A percentile compares a stretch with the other conserved stretches of the same genome.
Conservation (phyloP, 2,888 invertebrate species). For the Pherbina coryleti region DNA sequence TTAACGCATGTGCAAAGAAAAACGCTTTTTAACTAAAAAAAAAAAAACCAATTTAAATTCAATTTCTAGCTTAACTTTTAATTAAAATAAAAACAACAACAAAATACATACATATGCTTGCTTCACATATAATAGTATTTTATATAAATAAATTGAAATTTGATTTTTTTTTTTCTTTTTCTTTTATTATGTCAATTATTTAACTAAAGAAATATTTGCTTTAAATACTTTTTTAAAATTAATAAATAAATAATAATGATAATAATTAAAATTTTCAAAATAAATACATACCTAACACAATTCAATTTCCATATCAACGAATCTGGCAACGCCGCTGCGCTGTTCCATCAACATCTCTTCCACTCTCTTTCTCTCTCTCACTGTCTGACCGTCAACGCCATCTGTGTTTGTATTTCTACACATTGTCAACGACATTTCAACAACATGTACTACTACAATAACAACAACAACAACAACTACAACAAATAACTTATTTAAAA, state of each 20-base stretch:
- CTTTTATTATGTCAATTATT: neutral
- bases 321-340: slow-evolving; percentile 38
- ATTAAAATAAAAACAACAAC: slow-evolving; percentile 15
- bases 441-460: slow-evolving; percentile 12
- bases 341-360: slow-evolving; percentile 13
- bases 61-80: neutral
- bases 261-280: slow-evolving; percentile 9
- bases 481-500: slow-evolving; percentile 34
- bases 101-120: neutral
- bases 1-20: neutral
- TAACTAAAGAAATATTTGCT: neutral
- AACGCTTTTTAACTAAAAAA: neutral
- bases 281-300: slow-evolving; percentile 25
- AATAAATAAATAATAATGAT: slow-evolving; percentile 22
- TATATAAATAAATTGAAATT: neutral
- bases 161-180: neutral
- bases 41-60: neutral
- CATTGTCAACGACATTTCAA: neutral
- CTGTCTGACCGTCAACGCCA: slow-evolving; percentile 2
- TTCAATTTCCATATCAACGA: slow-evolving; percentile 33
- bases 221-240: slow-evolving; percentile 26
- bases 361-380: slow-evolving; percentile 24
- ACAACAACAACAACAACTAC: slow-evolving; percentile 23
- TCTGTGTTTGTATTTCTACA: slow-evolving; percentile 9
- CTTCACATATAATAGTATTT: neutral